These are phyloP conservation scores for Clepsis dumicolana DNA, from an alignment of 2,888 invertebrate genomes.

Conservation along the genomic window DNA sequence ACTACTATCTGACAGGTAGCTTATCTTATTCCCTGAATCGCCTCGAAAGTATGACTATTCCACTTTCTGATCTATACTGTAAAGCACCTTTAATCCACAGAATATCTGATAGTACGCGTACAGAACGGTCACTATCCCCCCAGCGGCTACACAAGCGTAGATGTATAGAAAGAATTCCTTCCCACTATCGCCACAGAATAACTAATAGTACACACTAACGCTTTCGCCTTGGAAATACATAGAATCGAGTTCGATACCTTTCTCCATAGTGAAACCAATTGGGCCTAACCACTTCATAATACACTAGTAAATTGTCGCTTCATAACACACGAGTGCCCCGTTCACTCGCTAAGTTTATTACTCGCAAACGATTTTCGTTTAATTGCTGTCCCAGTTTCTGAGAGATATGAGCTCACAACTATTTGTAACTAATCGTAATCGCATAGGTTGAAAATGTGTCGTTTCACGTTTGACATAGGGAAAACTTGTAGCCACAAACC, in stretches of 20 bases:
- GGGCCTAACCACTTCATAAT: not conserved
- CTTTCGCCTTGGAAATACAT: not conserved
- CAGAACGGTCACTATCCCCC: no score
- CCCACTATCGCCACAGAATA: no score
- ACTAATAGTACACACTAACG: no score
- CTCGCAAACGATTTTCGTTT: constrained; percentile 2
- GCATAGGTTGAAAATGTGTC: not conserved
- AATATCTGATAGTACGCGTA: no score
- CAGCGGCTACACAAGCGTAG: no score
- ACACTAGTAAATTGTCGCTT: not conserved
- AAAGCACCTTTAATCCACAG: no score
- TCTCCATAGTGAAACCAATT: not conserved
- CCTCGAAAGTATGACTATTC: no score
- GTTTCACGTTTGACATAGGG: not conserved
- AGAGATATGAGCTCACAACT: constrained; percentile 10
- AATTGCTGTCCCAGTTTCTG: constrained; percentile 7
- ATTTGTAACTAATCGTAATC: constrained; percentile 5
- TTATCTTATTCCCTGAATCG: no score
- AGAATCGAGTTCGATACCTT: no score
- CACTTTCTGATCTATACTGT: no score
- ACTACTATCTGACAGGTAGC: no score
- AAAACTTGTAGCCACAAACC: not conserved
- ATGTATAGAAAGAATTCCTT: no score
- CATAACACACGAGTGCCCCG: not conserved
- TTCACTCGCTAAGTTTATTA: not conserved